Percentiles rank a stretch among this genome's conserved stretches.
These are phyloP conservation scores for Oophaga sylvatica DNA, from an alignment of 2,797 vertebrate genomes.

Conservation along the genomic window DNA sequence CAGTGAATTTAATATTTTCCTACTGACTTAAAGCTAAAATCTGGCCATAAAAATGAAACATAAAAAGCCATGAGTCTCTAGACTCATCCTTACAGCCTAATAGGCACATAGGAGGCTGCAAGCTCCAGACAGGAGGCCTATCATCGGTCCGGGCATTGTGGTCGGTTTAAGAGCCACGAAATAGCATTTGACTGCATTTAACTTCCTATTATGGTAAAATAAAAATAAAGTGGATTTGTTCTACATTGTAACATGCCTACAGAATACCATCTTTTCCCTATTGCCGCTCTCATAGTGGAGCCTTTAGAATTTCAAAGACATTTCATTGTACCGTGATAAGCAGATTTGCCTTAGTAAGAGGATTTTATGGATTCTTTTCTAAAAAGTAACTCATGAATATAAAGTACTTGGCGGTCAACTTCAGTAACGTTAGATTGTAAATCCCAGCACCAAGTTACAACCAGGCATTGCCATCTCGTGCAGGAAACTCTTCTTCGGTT, in stretches of 20 bases:
- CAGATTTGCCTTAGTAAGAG: constrained; percentile 53
- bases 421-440: neutral
- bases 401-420: constrained; percentile 29
- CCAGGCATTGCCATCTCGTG: neutral
- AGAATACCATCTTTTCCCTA: neutral
- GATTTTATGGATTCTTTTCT: constrained; percentile 47
- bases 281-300: neutral
- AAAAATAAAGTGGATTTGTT: neutral
- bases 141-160: no score
- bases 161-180: no score
- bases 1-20: no score
- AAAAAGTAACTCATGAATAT: constrained; percentile 31
- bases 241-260: neutral
- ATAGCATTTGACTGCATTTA: neutral
- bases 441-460: neutral
- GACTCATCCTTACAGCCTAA: no score
- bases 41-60: no score
- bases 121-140: no score
- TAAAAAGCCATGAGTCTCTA: no score
- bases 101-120: no score
- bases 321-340: constrained; percentile 34
- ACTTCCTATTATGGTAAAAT: neutral
- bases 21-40: no score
- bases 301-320: neutral
- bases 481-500: neutral